A percentile compares a stretch with the other conserved stretches of the same genome.
phyloP scores from a whole-genome alignment of 2,888 invertebrate species.

The Xanthia icteritia region DNA sequence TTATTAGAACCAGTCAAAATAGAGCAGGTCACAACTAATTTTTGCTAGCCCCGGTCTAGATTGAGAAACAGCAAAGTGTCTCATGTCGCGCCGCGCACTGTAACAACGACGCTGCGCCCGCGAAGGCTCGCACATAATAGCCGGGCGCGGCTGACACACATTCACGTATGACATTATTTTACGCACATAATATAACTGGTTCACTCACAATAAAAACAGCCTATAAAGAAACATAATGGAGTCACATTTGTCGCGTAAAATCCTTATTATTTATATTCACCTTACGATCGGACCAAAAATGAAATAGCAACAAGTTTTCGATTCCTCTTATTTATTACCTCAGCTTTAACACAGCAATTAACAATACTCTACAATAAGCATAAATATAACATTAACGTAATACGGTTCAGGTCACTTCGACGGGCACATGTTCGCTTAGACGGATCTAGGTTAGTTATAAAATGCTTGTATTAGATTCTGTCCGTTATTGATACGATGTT shows the following conservation, averaged over 20 bases:
- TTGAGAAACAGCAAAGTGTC: constrained; percentile 68
- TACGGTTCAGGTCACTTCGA: constrained; percentile 78
- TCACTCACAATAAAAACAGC: constrained; percentile 57
- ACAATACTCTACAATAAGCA: constrained; percentile 76
- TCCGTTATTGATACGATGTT: constrained; percentile 37
- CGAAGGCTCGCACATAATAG: constrained; percentile 66
- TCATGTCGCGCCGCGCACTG: constrained; percentile 22
- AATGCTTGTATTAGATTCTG: constrained; percentile 40
- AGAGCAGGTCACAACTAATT: constrained; percentile 67
- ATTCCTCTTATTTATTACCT: constrained; percentile 89
- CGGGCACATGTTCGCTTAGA: constrained; percentile 66
- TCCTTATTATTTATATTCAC: constrained; percentile 22
- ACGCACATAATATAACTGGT: constrained; percentile 61
- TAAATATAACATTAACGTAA: constrained; percentile 75
- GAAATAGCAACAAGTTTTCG: constrained; percentile 64
- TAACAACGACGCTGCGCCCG: constrained; percentile 48
- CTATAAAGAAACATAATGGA: constrained; percentile 29
- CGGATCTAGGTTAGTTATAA: constrained; percentile 68
- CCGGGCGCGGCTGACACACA: constrained; percentile 76
- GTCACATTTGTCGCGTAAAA: constrained; percentile 35
- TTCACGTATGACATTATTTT: constrained; percentile 70
- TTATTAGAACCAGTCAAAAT: constrained; percentile 64
- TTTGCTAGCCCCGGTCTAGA: constrained; percentile 72
- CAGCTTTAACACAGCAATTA: constrained; percentile 83
- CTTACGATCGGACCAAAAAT: constrained; percentile 41